These are phyloP conservation scores for Carcharodon carcharias DNA, from an alignment of 2,797 vertebrate genomes.

Conservation along the genomic window DNA sequence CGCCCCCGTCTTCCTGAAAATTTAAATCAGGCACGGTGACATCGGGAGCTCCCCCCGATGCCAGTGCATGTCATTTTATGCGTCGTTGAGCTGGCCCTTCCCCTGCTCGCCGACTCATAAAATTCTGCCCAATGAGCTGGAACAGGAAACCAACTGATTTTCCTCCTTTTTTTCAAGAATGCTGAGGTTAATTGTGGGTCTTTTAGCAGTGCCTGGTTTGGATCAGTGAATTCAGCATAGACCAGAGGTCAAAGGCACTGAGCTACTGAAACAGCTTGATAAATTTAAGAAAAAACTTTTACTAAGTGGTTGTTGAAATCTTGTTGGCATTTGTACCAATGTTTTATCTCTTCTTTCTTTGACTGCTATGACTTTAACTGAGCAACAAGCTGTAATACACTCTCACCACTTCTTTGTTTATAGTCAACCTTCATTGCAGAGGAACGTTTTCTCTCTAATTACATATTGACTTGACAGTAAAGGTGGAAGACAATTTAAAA, in stretches of 20 bases:
- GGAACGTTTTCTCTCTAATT: conserved; percentile 22
- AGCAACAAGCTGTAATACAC: background rate
- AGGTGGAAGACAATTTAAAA: background rate
- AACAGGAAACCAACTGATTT: background rate
- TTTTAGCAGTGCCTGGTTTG: background rate
- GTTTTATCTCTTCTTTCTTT: background rate
- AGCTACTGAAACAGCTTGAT: background rate
- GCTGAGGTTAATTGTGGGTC: background rate
- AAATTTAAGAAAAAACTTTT: too few species aligned
- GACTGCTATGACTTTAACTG: background rate
- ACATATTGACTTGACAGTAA: conserved; percentile 29
- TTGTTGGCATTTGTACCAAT: background rate
- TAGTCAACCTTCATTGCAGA: conserved; percentile 4
- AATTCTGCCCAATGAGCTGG: background rate
- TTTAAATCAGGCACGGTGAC: too few species aligned
- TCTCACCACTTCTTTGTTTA: background rate
- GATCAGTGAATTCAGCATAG: background rate
- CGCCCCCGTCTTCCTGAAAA: too few species aligned
- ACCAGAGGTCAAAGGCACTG: background rate
- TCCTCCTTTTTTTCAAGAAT: background rate
- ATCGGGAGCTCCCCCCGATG: too few species aligned
- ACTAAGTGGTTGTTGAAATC: background rate
- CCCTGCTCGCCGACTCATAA: too few species aligned
- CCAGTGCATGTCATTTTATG: too few species aligned
- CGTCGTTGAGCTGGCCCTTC: too few species aligned